A percentile compares a stretch with the other conserved stretches of the same genome.
Conservation (phyloP, 2,113 vertebrate species). For the Strix uralensis region DNA sequence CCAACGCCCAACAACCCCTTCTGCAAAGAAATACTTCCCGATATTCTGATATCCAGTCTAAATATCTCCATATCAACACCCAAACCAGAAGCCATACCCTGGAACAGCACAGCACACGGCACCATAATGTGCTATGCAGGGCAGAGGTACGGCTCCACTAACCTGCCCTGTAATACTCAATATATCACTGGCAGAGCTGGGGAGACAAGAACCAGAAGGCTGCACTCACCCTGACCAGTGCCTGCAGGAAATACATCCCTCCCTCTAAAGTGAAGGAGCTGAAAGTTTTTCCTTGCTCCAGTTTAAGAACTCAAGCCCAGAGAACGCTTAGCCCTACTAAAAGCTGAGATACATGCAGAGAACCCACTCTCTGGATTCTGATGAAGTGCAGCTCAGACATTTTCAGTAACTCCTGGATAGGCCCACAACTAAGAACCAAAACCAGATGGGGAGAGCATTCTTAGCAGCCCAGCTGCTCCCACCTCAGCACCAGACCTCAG, state of each 20-base stretch:
- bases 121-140: background rate
- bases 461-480: background rate
- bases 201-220: background rate
- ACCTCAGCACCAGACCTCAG: background rate
- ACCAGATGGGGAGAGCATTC: background rate
- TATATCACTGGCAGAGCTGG: background rate
- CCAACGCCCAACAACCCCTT: no score
- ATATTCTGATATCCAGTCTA: no score
- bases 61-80: background rate
- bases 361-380: background rate
- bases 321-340: background rate
- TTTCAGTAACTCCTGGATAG: background rate
- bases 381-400: background rate
- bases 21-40: no score
- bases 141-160: background rate
- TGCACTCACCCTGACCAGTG: background rate
- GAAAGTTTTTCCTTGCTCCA: background rate
- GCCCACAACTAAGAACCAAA: background rate
- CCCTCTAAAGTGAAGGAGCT: background rate
- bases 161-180: background rate
- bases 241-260: background rate
- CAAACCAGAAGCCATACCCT: background rate
- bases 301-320: background rate
- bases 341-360: background rate
- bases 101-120: fast-evolving